These are phyloP conservation scores for Platypus cylindrus DNA, from an alignment of 2,888 invertebrate species.

Conservation along the genomic window DNA sequence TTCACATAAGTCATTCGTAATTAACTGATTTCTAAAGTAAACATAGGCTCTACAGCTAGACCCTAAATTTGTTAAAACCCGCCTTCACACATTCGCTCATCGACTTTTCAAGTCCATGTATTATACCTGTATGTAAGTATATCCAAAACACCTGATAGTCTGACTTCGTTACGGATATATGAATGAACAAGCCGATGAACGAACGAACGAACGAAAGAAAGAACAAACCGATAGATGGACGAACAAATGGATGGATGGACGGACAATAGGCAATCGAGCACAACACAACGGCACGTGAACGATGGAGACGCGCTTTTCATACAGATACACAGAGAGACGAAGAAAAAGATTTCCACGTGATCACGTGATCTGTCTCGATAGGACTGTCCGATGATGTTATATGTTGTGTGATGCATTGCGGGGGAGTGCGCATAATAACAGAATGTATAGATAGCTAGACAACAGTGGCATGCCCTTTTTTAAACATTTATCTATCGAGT, in stretches of 20 bases:
- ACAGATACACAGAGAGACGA: no score
- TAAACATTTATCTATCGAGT: no score
- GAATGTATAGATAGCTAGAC: conserved; percentile 21
- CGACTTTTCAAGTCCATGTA: no score
- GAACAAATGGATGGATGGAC: conserved; percentile 15
- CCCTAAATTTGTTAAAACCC: no score
- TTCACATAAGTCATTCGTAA: no score
- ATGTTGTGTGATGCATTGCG: conserved; percentile 30
- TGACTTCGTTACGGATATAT: conserved; percentile 27
- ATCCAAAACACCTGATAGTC: conserved; percentile 24
- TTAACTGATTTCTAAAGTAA: not conserved
- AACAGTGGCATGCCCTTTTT: no score
- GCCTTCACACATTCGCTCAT: no score
- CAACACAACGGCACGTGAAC: conserved; percentile 14
- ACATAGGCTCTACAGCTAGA: no score
- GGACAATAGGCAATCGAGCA: conserved; percentile 6
- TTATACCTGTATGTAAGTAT: no score
- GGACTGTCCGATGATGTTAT: no score
- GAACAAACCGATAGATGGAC: conserved; percentile 1
- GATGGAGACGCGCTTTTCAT: conserved; percentile 14
- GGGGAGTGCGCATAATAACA: conserved; percentile 37
- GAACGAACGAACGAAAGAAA: conserved; percentile 6
- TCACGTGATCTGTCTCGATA: no score
- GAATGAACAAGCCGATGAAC: conserved; percentile 19
- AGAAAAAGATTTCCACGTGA: no score